A percentile compares a stretch with the other conserved stretches of the same genome.
phyloP scores from a whole-genome alignment of 2,888 invertebrate species.

The Apeira syringaria region DNA sequence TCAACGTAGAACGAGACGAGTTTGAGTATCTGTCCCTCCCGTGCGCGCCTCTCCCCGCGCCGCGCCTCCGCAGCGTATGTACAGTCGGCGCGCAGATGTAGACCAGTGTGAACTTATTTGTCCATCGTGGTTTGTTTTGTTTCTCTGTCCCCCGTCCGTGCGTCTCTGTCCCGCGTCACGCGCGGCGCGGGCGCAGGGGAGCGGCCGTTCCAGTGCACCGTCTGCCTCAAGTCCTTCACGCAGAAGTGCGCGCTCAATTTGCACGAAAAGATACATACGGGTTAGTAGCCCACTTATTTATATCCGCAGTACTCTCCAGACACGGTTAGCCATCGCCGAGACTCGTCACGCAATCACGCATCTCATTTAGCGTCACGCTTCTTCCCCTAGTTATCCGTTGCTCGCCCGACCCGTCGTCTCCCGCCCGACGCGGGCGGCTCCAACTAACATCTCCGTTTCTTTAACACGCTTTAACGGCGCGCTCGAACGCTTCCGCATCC shows the following conservation, averaged over 20 bases:
- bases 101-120: slow-evolving; percentile 64
- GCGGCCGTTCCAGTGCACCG: slow-evolving; percentile 85
- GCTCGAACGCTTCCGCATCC: slow-evolving; percentile 75
- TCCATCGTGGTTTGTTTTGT: slow-evolving; percentile 84
- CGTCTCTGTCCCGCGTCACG: too few species aligned
- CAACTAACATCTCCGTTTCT: slow-evolving; percentile 73
- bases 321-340: slow-evolving; percentile 64
- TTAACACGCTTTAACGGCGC: slow-evolving; percentile 59
- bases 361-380: slow-evolving; percentile 80
- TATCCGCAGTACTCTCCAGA: slow-evolving; percentile 64
- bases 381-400: slow-evolving; percentile 75
- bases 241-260: slow-evolving; percentile 86
- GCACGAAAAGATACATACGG: slow-evolving; percentile 86
- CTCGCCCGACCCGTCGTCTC: slow-evolving; percentile 76
- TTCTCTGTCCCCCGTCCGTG: slow-evolving; percentile 78
- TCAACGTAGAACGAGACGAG: slow-evolving; percentile 70
- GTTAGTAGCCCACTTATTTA: slow-evolving; percentile 82
- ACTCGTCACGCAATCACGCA: slow-evolving; percentile 60
- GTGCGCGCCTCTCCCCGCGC: too few species aligned
- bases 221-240: slow-evolving; percentile 86
- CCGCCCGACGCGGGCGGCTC: slow-evolving; percentile 73
- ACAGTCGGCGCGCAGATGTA: slow-evolving; percentile 32
- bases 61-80: too few species aligned
- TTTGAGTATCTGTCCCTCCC: slow-evolving; percentile 70
- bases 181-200: slow-evolving; percentile 80